Conservation (phyloP, 2,888 invertebrate genomes). For the Brenthis daphne region DNA sequence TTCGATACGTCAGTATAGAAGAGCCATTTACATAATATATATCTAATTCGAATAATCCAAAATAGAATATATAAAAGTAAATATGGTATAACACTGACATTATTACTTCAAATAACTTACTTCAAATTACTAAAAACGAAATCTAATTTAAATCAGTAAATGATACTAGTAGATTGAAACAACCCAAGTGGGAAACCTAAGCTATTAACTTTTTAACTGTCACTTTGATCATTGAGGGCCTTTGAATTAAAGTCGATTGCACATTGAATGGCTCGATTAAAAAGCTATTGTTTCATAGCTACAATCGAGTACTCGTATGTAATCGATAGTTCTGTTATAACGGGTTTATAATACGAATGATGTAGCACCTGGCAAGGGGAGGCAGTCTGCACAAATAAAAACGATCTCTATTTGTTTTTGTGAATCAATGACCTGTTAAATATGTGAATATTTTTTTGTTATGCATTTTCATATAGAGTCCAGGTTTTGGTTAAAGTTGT, state of each 20-base stretch:
- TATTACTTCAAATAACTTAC: neutral
- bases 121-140: neutral
- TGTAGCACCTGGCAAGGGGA: slow-evolving; percentile 25
- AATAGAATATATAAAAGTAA: too few species aligned
- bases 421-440: slow-evolving; percentile 1
- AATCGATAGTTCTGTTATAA: slow-evolving; percentile 48
- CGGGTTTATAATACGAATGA: slow-evolving; percentile 25
- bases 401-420: slow-evolving; percentile 17
- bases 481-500: too few species aligned
- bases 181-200: slow-evolving; percentile 33
- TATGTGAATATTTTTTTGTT: slow-evolving; percentile 4
- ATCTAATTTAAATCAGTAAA: slow-evolving; percentile 28
- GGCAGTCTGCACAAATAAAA: slow-evolving; percentile 9
- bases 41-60: too few species aligned
- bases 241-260: slow-evolving; percentile 57
- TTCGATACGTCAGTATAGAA: too few species aligned
- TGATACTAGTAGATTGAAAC: slow-evolving; percentile 24
- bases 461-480: neutral
- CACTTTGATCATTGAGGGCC: slow-evolving; percentile 44
- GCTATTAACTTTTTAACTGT: slow-evolving; percentile 45
- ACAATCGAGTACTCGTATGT: slow-evolving; percentile 39
- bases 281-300: slow-evolving; percentile 48
- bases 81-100: too few species aligned
- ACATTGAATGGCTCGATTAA: slow-evolving; percentile 50
- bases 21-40: too few species aligned